Conservation (phyloP, 2,797 vertebrate species). For the Pseudotriccus pelzelni region DNA sequence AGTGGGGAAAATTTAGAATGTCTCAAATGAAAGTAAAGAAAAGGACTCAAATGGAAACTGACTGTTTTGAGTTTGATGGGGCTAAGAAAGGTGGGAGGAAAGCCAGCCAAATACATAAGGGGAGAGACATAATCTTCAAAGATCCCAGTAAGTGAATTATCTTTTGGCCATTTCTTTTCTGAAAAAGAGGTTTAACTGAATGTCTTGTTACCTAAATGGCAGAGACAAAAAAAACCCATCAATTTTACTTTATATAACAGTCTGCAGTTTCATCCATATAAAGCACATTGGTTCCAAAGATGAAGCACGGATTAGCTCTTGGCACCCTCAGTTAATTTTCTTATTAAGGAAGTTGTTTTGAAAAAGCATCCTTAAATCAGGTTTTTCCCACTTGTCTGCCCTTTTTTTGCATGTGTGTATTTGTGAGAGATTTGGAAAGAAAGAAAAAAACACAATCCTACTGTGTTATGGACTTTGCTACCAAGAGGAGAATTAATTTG, state of each 20-base stretch:
- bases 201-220: neutral
- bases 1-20: neutral
- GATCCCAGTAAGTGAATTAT: neutral
- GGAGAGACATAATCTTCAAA: neutral
- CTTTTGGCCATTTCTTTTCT: neutral
- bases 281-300: neutral
- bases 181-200: neutral
- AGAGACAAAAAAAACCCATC: neutral
- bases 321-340: neutral
- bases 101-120: neutral
- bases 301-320: neutral
- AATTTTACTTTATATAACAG: neutral
- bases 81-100: neutral
- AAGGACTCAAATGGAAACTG: neutral
- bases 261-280: neutral
- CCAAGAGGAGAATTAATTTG: constrained; percentile 35
- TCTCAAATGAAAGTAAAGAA: neutral
- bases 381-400: neutral
- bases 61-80: neutral
- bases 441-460: neutral
- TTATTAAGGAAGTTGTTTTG: constrained; percentile 4
- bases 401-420: neutral
- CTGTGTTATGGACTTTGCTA: neutral
- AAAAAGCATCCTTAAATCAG: constrained; percentile 25
- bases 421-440: constrained; percentile 1